Base-by-base conservation (phyloP, 2,113 vertebrate genomes). In the Clarias magur region DNA sequence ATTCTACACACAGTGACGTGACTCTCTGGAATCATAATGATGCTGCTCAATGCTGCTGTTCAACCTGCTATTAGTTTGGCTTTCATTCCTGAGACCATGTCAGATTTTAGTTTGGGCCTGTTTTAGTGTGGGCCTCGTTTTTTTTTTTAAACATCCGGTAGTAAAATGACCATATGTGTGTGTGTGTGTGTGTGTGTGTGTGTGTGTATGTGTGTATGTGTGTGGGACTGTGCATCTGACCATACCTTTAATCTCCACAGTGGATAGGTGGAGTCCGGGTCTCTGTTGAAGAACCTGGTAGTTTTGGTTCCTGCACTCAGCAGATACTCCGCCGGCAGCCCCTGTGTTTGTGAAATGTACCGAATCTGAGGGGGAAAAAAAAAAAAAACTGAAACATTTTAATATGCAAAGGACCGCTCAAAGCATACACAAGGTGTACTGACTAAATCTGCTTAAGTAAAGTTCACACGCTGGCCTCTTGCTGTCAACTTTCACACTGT, bases 291-390 rank as follows among this genome's bases (percentile, higher is more conserved):
- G 95, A 99, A 99, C 93, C 98, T 95, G 2, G 97, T 98, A 76
- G 98, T 99, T 95, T 99, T 99, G 56, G 98, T 99, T 89, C 98
- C 98, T 54, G 98, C 97, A 72, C 98, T 99, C 94, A 99, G 94
- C 92, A 99, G 96, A 94, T 99, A 99, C 93, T 99, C 98, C 76
- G 98, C 98, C 68, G 98, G 98, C 91, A 99, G 95, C 84, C 98
- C 98, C 92, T 99, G 98, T 0, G 98, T 99, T 95, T 99, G 98
- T 84, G 98, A 99, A 94, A 99, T 99, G 95, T 99, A 99, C 89
- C 98, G 97, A 92, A 99, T 99, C 98, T 99, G 6, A 42, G 6
- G 93, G 88, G 91, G 87, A 92, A 89, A 19, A 81, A 21, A 27
- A 89, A 73, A 87, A 87, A n/a, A n/a, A 78, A 12, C 4, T 2